phyloP scores from a whole-genome alignment of 2,888 invertebrate species.

The Aspidiotus destructor region DNA sequence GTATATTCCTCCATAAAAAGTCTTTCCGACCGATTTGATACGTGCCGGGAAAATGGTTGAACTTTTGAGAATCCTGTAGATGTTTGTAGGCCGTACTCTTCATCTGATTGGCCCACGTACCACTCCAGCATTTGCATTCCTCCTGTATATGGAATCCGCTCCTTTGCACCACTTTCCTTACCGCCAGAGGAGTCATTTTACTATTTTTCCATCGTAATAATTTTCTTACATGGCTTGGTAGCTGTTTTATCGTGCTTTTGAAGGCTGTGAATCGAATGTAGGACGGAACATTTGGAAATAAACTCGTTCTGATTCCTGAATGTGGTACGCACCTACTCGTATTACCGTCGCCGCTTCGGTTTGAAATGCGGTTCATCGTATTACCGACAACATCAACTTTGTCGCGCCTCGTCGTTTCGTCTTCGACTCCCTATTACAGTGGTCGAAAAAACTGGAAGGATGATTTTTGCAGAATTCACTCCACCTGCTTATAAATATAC shows the following conservation, averaged over 20 bases:
- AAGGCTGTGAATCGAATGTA: conserved; percentile 69
- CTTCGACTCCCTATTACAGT: too few species aligned
- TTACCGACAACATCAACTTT: neutral
- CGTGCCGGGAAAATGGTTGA: conserved; percentile 96
- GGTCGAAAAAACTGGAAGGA: too few species aligned
- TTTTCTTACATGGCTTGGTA: conserved; percentile 63
- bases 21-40: conserved; percentile 97
- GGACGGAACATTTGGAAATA: conserved; percentile 71
- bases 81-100: conserved; percentile 78
- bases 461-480: too few species aligned
- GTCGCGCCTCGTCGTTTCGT: too few species aligned
- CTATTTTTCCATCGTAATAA: conserved; percentile 89
- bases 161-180: conserved; percentile 72
- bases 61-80: conserved; percentile 80
- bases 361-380: neutral
- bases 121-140: conserved; percentile 83
- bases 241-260: conserved; percentile 42
- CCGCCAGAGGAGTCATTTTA: conserved; percentile 85
- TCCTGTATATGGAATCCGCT: conserved; percentile 77
- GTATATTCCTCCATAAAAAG: conserved; percentile 79
- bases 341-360: neutral
- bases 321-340: conserved; percentile 24
- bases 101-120: conserved; percentile 97
- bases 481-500: too few species aligned
- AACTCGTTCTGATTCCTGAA: conserved; percentile 46